Percentiles rank a stretch among this genome's conserved stretches.
Conservation (phyloP, 1,140 invertebrate species). For the Cotesia chilonis region DNA sequence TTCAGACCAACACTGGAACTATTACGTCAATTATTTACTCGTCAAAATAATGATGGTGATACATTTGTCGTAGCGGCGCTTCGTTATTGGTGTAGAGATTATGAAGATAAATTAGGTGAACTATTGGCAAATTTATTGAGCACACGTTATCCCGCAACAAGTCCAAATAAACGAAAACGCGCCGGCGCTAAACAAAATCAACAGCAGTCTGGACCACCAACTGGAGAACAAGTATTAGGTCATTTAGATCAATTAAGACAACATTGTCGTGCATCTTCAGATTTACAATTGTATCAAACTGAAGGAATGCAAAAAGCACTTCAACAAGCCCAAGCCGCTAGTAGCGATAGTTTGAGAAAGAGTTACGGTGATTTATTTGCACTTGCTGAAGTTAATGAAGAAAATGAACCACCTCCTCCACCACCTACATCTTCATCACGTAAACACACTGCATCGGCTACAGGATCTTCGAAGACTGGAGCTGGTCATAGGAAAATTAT, state of each 20-base stretch:
- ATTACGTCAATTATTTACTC: slow-evolving; percentile 82
- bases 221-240: slow-evolving; percentile 83
- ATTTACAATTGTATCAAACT: slow-evolving; percentile 75
- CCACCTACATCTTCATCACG: slow-evolving; percentile 68
- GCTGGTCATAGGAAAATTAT: slow-evolving; percentile 60
- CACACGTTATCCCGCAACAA: slow-evolving; percentile 82
- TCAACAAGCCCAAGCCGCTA: slow-evolving; percentile 79
- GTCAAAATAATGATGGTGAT: slow-evolving; percentile 76
- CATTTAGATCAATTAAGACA: slow-evolving; percentile 91
- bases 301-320: slow-evolving; percentile 91
- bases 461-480: slow-evolving; percentile 53
- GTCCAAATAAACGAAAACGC: slow-evolving; percentile 90
- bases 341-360: slow-evolving; percentile 85
- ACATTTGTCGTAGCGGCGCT: slow-evolving; percentile 88
- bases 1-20: slow-evolving; percentile 84
- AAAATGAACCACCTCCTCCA: slow-evolving; percentile 62
- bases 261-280: slow-evolving; percentile 71
- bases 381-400: slow-evolving; percentile 88
- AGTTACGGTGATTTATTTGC: slow-evolving; percentile 92
- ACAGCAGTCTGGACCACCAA: slow-evolving; percentile 68
- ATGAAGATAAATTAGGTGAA: slow-evolving; percentile 89
- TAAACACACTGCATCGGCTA: slow-evolving; percentile 65
- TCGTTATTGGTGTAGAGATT: slow-evolving; percentile 91
- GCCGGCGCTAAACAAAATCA: slow-evolving; percentile 71
- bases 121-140: slow-evolving; percentile 80